Evolutionary conservation across 1,140 invertebrate species (phyloP), one percentile per base, ranked within the genome.

Genomic region (Stenopsyche tienmushanensis): DNA sequence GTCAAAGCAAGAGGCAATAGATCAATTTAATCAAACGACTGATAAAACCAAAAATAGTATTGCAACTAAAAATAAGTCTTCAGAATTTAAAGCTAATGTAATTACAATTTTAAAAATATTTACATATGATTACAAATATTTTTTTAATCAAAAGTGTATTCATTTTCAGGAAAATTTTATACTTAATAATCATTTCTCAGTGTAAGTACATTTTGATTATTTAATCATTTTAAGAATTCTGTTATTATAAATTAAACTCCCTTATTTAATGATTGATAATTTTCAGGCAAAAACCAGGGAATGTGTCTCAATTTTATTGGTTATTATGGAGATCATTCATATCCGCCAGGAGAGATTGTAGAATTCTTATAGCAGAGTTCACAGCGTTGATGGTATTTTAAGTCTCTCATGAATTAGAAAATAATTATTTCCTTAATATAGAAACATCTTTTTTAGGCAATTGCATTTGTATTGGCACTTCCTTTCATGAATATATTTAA

Each of bases 291-390:
- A 84, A 80, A 77, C 79, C 82, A 47, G 80, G 79, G 64, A 80
- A 77, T 60, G 74, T 77, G 62, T 75, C 78, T 23, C 79, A 82
- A 67, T 80, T 80, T 66, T 78, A 78, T 62, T 82, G 79, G 79
- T 66, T 82, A 41, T 72, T 80, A 72, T 88, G 86, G 86, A 80
- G 87, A 67, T 83, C 81, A 60, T 83, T 82, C 66, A 72, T 85
- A 34, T 80, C 84, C 55, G 78, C 83, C 17, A 84, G 82, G 72
- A 81, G 86, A 66, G 86, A 86, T 70, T 80, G 81, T 52, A 75
- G 75, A 23, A 75, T 83, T 52, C 78, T 81, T 75, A 72, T 84
- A 60, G 75, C 84, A 39, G 82, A 84, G 74, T 85, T 86, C 72
- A 65, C 81, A 39, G 76, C 87, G 21, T 82, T 85, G 57, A 81